Evolutionary conservation across 2,888 invertebrate genomes (phyloP).

Genomic region (Microplitis deprimator): DNA sequence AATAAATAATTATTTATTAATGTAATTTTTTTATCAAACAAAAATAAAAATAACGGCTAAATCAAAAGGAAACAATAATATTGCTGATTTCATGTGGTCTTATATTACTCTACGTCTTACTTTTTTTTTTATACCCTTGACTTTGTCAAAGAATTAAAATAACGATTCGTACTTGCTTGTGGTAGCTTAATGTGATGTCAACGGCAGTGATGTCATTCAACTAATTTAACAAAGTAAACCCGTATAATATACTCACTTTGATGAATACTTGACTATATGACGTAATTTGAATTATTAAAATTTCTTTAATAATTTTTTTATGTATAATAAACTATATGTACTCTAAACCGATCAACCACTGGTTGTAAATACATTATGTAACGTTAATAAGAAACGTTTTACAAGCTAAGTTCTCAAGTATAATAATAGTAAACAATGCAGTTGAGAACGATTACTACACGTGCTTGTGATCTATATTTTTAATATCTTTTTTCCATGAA

Average conservation of each 20-base stretch:
- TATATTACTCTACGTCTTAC: background rate
- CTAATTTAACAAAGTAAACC: background rate
- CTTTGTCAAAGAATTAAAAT: constrained; percentile 41
- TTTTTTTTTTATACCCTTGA: constrained; percentile 21
- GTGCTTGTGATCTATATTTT: background rate
- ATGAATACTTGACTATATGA: background rate
- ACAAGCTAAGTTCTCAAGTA: constrained; percentile 11
- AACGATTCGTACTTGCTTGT: constrained; percentile 37
- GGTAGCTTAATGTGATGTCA: constrained; percentile 35
- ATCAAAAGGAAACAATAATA: background rate
- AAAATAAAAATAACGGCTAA: background rate
- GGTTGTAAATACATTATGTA: constrained; percentile 39
- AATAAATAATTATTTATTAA: no score
- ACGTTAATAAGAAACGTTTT: constrained; percentile 27
- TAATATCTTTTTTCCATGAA: background rate
- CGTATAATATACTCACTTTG: background rate
- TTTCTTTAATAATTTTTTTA: background rate
- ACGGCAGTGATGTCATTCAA: constrained; percentile 32
- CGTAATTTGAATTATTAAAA: background rate
- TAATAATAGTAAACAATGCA: constrained; percentile 31
- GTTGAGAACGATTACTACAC: background rate
- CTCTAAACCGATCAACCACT: constrained; percentile 40
- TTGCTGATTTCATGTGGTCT: background rate
- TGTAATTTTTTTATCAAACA: background rate
- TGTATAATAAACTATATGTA: background rate